Evolutionary conservation across 2,113 vertebrate species (phyloP), one percentile per base, ranked within the genome.

Genomic region (Oreochromis tanganicae): DNA sequence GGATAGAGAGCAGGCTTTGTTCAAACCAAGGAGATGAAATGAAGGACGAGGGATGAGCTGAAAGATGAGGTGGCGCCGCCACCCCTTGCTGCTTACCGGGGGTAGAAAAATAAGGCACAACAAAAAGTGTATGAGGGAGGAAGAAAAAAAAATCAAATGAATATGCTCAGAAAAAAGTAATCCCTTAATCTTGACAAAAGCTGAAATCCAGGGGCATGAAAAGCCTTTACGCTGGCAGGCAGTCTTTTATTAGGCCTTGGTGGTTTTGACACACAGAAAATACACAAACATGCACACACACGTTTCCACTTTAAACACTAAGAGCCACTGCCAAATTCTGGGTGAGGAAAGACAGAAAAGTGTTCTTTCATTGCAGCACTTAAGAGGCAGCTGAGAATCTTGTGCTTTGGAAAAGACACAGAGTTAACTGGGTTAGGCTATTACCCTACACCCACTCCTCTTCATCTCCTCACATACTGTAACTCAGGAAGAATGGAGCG

Each of bases 101-200:
- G 24, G 24, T 41, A 41, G 14, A 29, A 19, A 21, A 27, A 68
- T 38, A 68, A 54, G 56, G 32, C 36, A 89, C 78, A 91, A 91
- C 81, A 94, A 91, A 92, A 92, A 88, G 73, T 93, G 46, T 56
- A 75, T 85, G 82, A 90, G 66, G 79, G 79, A 85, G 78, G 38
- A 52, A 63, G 63, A 14, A 71, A 24, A 68, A 91, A 87, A 89
- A 92, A 91, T 91, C 82, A 88, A 94, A 93, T 93, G 88, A 94
- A 89, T 92, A 90, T 91, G 84, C 93, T 93, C 61, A 87, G 92
- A 93, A 93, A 92, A 94, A 94, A 91, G 88, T 94, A 95, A 95
- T 95, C 94, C 93, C 92, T 95, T 95, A 94, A 96, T 95, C 93
- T 95, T 91, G 92, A 95, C 94, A 94, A 93, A 95, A 94, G 91